Percentiles rank a stretch among this genome's conserved stretches.
Conservation (phyloP, 2,888 invertebrate species). For the Odontothrips loti region DNA sequence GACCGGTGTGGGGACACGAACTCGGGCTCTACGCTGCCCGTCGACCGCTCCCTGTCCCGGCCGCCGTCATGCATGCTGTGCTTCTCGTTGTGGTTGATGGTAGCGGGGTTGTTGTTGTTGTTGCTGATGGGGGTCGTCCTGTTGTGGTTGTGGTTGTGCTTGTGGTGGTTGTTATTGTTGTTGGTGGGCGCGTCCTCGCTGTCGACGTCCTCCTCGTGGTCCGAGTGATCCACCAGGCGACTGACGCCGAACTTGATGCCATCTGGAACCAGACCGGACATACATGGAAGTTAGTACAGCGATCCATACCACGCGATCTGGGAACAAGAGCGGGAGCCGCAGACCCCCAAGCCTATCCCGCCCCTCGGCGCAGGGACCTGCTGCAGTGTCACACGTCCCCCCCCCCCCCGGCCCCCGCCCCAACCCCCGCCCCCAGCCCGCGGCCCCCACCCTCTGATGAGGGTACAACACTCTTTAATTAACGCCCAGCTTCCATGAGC, state of each 20-base stretch:
- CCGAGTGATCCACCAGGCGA: slow-evolving; percentile 59
- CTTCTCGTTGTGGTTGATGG: slow-evolving; percentile 24
- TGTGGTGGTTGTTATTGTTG: slow-evolving; percentile 44
- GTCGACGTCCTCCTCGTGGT: slow-evolving; percentile 59
- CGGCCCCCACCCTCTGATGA: not conserved
- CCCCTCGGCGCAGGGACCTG: too few relatives aligned
- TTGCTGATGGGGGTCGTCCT: slow-evolving; percentile 34
- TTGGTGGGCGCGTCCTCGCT: slow-evolving; percentile 49
- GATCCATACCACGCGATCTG: slow-evolving; percentile 22
- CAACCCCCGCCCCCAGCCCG: not conserved
- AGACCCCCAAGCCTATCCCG: too few relatives aligned
- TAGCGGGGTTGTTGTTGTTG: slow-evolving; percentile 15
- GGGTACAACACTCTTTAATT: slow-evolving; percentile 8
- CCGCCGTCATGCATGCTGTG: not conserved
- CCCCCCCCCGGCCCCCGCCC: not conserved
- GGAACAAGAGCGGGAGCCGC: not conserved
- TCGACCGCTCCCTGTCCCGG: not conserved
- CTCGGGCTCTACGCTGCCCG: slow-evolving; percentile 10
- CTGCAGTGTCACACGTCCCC: not conserved
- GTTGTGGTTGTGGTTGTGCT: slow-evolving; percentile 42
- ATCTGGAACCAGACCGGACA: too few relatives aligned
- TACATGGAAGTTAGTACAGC: too few relatives aligned
- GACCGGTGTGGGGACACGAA: slow-evolving; percentile 30
- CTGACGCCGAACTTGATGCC: slow-evolving; percentile 81
- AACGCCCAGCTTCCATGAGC: not conserved